Evolutionary conservation across 2,797 vertebrate genomes (phyloP).

Genomic region (Rhinichthys osculus): DNA sequence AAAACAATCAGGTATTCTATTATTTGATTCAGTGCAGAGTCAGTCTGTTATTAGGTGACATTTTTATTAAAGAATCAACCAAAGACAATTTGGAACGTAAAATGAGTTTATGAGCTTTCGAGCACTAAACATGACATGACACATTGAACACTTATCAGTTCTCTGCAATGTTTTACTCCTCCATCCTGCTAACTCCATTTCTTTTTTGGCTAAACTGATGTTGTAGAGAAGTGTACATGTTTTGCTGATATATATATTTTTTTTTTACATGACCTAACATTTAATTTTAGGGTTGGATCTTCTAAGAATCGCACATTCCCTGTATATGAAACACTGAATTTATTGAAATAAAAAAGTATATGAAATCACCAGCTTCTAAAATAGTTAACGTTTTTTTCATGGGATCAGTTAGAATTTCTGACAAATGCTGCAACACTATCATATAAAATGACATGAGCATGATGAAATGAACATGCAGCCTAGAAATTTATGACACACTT

Average conservation of each 20-base stretch:
- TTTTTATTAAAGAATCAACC: neutral
- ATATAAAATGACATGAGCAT: constrained; percentile 12
- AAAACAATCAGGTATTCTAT: neutral
- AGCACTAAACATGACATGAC: neutral
- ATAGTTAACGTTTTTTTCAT: neutral
- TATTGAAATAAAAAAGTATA: neutral
- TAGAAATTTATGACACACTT: constrained; percentile 29
- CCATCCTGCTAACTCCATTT: neutral
- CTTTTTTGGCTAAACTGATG: neutral
- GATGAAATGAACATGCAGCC: neutral
- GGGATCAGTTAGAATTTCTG: neutral
- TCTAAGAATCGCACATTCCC: neutral
- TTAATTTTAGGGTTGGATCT: neutral
- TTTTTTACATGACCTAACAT: neutral
- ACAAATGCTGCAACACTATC: neutral
- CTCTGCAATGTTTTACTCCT: neutral
- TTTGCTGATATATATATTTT: neutral
- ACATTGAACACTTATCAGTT: neutral
- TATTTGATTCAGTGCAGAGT: neutral
- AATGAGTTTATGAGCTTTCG: neutral
- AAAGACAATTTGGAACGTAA: neutral
- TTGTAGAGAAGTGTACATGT: neutral
- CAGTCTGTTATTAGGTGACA: neutral
- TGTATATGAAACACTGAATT: no score
- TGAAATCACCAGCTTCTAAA: neutral